Percentiles rank a stretch among this genome's conserved stretches.
These are phyloP conservation scores for Lanius collurio DNA, from an alignment of 2,113 vertebrate genomes.

Conservation along the genomic window DNA sequence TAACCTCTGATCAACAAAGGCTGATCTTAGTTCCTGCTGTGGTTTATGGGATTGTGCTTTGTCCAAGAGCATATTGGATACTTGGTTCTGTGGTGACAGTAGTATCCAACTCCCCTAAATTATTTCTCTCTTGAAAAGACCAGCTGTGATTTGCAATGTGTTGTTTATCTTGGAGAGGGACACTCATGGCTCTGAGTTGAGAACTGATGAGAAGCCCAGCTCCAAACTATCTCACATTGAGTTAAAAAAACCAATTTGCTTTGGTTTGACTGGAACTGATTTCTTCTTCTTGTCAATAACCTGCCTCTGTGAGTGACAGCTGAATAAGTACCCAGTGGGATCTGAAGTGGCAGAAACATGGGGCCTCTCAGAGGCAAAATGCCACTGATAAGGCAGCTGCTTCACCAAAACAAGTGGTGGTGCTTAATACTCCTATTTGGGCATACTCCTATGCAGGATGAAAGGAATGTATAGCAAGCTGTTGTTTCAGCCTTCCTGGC, in stretches of 20 bases:
- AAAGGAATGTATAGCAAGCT: not conserved
- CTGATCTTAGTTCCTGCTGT: not conserved
- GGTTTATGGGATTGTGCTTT: not conserved
- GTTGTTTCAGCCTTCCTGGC: not conserved
- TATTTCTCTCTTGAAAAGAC: not conserved
- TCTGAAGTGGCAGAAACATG: not conserved
- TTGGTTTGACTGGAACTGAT: not conserved
- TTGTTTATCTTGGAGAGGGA: not conserved
- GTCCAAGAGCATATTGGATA: not conserved
- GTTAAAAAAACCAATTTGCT: not conserved
- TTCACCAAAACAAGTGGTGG: not conserved
- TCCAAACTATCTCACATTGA: not conserved
- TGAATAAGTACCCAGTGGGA: not conserved
- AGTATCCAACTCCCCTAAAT: not conserved
- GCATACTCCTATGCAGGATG: not conserved
- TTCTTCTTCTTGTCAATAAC: not conserved
- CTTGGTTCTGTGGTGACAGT: not conserved
- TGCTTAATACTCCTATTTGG: not conserved
- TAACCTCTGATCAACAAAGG: not conserved
- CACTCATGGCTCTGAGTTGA: not conserved
- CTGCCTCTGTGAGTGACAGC: not conserved
- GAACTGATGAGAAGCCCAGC: not conserved
- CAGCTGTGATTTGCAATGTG: not conserved
- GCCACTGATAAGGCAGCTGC: not conserved
- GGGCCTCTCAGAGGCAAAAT: not conserved